These are phyloP conservation scores for Osedax fenrisi DNA, from an alignment of 2,888 invertebrate genomes.

Conservation along the genomic window DNA sequence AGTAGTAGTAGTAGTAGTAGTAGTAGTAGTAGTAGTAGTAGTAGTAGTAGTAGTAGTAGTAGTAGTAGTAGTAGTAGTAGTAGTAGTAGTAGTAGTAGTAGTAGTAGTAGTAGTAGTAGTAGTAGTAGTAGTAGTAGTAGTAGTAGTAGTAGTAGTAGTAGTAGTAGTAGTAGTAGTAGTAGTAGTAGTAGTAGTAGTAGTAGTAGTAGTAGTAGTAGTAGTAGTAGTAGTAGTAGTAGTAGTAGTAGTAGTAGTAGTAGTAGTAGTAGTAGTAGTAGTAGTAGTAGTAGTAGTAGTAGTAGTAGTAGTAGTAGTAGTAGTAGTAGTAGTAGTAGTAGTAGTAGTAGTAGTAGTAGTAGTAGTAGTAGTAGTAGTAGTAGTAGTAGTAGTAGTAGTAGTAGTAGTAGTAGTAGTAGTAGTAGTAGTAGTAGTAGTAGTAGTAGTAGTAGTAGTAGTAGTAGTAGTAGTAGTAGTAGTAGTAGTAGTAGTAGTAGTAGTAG, in stretches of 20 bases:
- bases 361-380: background rate
- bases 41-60: slow-evolving; percentile 12
- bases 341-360: background rate
- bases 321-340: slow-evolving; percentile 13
- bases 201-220: slow-evolving; percentile 15
- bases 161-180: background rate
- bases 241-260: slow-evolving; percentile 6
- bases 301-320: background rate
- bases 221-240: background rate
- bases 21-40: slow-evolving; percentile 18
- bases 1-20: slow-evolving; percentile 19
- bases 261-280: slow-evolving; percentile 17
- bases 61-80: slow-evolving; percentile 19
- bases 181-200: slow-evolving; percentile 14
- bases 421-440: slow-evolving; percentile 21
- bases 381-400: background rate
- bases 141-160: background rate
- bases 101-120: background rate
- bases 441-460: slow-evolving; percentile 19
- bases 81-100: slow-evolving; percentile 12
- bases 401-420: slow-evolving; percentile 19
- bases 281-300: background rate
- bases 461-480: slow-evolving; percentile 12
- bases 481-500: slow-evolving; percentile 9
- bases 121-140: background rate